phyloP scores from a whole-genome alignment of 2,797 vertebrate species.

The Premnoplex brunnescens region DNA sequence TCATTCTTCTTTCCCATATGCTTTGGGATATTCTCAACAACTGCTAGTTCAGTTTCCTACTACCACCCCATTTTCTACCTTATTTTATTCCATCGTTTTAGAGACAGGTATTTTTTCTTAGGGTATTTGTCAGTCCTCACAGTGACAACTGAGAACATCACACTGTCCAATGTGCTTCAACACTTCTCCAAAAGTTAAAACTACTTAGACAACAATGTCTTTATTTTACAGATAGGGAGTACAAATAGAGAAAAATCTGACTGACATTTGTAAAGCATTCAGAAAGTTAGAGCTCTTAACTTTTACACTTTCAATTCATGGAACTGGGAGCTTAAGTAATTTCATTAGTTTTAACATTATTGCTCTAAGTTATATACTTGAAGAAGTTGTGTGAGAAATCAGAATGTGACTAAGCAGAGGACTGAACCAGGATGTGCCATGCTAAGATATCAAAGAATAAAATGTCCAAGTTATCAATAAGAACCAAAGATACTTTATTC shows the following conservation, averaged over 20 bases:
- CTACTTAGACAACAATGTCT: background rate
- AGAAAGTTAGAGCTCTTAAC: background rate
- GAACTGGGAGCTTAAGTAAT: background rate
- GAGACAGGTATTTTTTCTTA: background rate
- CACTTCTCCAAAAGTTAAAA: background rate
- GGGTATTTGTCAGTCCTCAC: background rate
- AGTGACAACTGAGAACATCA: background rate
- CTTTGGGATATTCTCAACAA: background rate
- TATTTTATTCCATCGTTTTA: background rate
- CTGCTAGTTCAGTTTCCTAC: background rate
- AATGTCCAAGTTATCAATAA: background rate
- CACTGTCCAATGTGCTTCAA: background rate
- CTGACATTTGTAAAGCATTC: background rate
- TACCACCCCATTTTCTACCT: background rate
- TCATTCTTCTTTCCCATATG: background rate
- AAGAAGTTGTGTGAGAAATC: background rate
- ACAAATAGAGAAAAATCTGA: background rate
- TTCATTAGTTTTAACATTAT: background rate
- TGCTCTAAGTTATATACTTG: background rate
- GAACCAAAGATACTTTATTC: slow-evolving; percentile 48
- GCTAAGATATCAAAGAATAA: background rate
- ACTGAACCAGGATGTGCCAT: background rate
- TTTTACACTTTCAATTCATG: background rate
- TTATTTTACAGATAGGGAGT: background rate
- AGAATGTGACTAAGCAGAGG: background rate